phyloP scores from a whole-genome alignment of 2,888 invertebrate species.

The Raillietiella orientalis region DNA sequence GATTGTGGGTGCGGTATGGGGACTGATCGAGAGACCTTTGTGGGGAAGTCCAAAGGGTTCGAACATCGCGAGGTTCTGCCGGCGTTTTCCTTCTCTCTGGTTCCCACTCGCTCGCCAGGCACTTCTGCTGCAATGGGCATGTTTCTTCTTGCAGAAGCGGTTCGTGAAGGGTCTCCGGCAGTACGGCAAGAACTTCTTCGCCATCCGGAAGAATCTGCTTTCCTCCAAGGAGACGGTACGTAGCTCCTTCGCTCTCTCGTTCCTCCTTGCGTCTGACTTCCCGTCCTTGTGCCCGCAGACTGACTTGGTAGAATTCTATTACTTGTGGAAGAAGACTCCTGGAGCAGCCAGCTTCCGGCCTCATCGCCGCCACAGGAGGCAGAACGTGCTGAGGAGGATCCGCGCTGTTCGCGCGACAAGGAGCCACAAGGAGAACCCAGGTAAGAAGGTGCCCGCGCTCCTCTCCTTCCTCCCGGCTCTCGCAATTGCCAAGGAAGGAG shows the following conservation, averaged over 20 bases:
- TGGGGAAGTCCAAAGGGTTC: too few relatives aligned
- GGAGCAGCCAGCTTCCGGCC: constrained; percentile 88
- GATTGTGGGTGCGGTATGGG: too few relatives aligned
- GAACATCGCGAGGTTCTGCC: too few relatives aligned
- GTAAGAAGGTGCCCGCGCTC: too few relatives aligned
- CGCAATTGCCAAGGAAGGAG: too few relatives aligned
- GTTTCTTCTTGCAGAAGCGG: constrained; percentile 26
- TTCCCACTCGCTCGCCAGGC: too few relatives aligned
- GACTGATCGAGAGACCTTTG: too few relatives aligned
- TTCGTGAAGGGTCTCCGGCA: constrained; percentile 94
- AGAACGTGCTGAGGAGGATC: constrained; percentile 53
- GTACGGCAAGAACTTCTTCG: constrained; percentile 96
- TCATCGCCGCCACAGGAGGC: constrained; percentile 46
- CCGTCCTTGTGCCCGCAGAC: too few relatives aligned
- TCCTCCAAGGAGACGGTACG: constrained; percentile 80
- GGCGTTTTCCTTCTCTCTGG: too few relatives aligned
- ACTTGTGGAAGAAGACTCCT: constrained; percentile 97
- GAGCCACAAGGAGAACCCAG: background rate
- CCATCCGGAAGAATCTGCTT: constrained; percentile 77
- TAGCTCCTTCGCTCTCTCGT: constrained; percentile 6
- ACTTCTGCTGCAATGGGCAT: too few relatives aligned
- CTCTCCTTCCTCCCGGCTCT: too few relatives aligned
- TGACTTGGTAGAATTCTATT: constrained; percentile 92
- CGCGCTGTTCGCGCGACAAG: constrained; percentile 10
- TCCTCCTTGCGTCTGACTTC: too few relatives aligned